Evolutionary conservation across 2,113 vertebrate species (phyloP), one percentile per base, ranked within the genome.

Genomic region (Opisthocomus hoazin): DNA sequence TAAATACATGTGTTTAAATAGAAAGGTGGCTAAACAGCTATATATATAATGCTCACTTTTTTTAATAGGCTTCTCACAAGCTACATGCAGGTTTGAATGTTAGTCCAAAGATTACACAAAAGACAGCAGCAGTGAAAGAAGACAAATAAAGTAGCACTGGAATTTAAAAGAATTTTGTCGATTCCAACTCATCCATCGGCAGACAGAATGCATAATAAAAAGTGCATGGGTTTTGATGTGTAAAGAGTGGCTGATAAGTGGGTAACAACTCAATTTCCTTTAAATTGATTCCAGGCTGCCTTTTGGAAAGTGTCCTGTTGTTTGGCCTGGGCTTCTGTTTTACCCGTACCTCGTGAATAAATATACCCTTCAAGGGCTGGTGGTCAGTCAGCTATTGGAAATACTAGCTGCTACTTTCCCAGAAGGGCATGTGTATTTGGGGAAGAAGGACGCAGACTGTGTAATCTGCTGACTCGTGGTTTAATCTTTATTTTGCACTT

Each of bases 401-500:
- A 29, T 37, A 12, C 6, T 11, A 51, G 70, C 79, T 88, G 76
- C 60, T 27, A 2, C 41, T 75, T 77, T 81, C 94, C 76, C 91
- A 94, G 89, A 97, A 95, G 86, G 90, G 82, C 96, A 93, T 20
- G 12, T 82, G 61, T 84, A 68, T 97, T 94, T 97, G 77, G 82
- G 94, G 68, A 96, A 96, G 95, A 96, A 82, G 48, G 77, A 87
- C 0, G 0, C 70, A 45, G 81, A 70, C 84, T 90, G 21, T 97
- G 94, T 96, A 83, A 89, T 94, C 92, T 98, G 96, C 95, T 97
- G 96, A 96, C 95, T 97, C 17, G 71, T 95, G 94, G 94, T 97
- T 98, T 96, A 94, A 94, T 96, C 94, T 96, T 97, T 97, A 97
- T 98, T 97, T 98, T 98, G 92, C 94, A 73, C 90, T 98, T 98